Evolutionary conservation across 1,140 invertebrate species (phyloP).

Genomic region (Eciton burchellii): DNA sequence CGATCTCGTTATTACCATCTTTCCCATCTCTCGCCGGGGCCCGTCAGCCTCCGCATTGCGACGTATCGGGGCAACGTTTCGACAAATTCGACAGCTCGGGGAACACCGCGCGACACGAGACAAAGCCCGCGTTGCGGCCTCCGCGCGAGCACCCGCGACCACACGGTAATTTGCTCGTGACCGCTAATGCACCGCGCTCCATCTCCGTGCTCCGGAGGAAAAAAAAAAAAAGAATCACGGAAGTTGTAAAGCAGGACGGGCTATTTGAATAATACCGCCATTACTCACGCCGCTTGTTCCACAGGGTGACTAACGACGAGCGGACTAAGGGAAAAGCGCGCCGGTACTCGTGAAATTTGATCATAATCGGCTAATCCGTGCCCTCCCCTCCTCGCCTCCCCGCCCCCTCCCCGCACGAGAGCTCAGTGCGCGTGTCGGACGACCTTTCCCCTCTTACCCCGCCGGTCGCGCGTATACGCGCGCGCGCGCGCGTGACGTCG

Average conservation of each 20-base stretch:
- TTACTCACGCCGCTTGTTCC: conserved; percentile 69
- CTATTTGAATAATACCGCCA: conserved; percentile 75
- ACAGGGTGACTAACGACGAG: conserved; percentile 67
- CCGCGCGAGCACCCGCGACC: conserved; percentile 6
- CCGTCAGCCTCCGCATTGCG: background rate
- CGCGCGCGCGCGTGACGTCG: background rate
- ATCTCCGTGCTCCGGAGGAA: conserved; percentile 21
- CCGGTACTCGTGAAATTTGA: conserved; percentile 63
- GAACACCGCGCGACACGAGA: background rate
- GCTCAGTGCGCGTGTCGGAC: background rate
- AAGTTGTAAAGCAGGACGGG: conserved; percentile 63
- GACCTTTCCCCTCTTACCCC: background rate
- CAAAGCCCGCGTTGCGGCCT: conserved; percentile 39
- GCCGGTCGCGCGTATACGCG: background rate
- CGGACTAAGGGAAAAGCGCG: conserved; percentile 26
- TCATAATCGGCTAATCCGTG: conserved; percentile 47
- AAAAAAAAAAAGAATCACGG: conserved; percentile 70
- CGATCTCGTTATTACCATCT: background rate
- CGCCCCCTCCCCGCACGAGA: background rate
- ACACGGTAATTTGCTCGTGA: conserved; percentile 50
- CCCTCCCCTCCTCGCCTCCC: background rate
- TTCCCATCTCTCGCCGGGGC: background rate
- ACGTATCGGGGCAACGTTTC: conserved; percentile 25
- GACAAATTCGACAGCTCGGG: conserved; percentile 24
- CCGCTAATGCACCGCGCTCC: conserved; percentile 56